Evolutionary conservation across 2,797 vertebrate genomes (phyloP), one percentile per base, ranked within the genome.

Genomic region (Hyperoplus lanceolatus): DNA sequence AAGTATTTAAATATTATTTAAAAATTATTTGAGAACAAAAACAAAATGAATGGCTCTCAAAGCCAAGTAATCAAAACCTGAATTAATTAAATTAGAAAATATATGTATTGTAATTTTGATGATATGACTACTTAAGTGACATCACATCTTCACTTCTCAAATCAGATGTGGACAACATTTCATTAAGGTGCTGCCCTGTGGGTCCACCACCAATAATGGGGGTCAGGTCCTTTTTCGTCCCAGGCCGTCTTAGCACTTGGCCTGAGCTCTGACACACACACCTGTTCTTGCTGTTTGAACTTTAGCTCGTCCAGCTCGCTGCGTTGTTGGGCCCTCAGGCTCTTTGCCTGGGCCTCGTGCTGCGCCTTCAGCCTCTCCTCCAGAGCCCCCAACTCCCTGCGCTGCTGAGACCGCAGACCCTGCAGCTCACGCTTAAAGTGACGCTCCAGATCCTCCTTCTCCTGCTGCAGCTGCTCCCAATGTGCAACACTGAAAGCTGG

Each of bases 381-480:
- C 89, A 98, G 72, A 0, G 84, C 94, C 74, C 88, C 95, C 78
- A 98, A 95, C 91, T 98, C 96, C 15, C 92, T 92, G 90, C 92
- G 94, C 90, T 99, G 97, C 91, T 95, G 93, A 87, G 83, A 86
- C 69, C 85, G 95, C 81, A 98, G 91, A 70, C 88, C 91, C 88
- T 87, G 93, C 90, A 96, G 94, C 93, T 97, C 95, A 16, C 94
- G 91, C 93, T 97, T 94, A 29, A 97, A 97, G 64, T 81, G 88
- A 39, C 81, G 90, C 94, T 99, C 97, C 96, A 97, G 87, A 65
- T 96, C 95, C 90, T 96, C 96, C 93, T 98, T 98, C 95, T 99
- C 97, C 70, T 92, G 95, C 92, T 97, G 97, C 51, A 98, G 91
- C 74, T 95, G 94, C 96, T 97, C 96, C 89, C 96, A 97, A 85